Base-by-base conservation (phyloP, 2,113 vertebrate species). In the Struthidea cinerea region DNA sequence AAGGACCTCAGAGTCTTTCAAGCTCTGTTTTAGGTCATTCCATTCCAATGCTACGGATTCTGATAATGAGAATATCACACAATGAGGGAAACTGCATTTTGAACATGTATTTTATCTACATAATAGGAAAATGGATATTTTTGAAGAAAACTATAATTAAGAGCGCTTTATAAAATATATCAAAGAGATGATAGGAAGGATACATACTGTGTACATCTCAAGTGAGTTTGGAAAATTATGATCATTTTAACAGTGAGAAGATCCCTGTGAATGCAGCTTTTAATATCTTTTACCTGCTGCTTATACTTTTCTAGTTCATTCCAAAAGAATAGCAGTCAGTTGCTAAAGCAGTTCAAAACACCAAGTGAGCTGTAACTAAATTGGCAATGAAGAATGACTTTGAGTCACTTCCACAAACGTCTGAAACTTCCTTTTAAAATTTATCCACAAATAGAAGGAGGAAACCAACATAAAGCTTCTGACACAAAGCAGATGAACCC, bases 271-370 rank as follows among this genome's bases (percentile, higher is more conserved):
- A 93, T 77, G 46, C 59, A 91, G 93, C 93, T 96, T 95, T 96
- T 83, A 82, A 93, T 95, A 85, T 44, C 94, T 96, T 97, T 95
- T 90, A 95, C 97, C 97, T 92, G 96, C 97, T 96, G 97, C 95
- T 97, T 93, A 67, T 67, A 81, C 95, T 92, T 93, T 87, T 98
- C 67, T 94, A 75, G 69, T 94, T 80, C 92, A 86, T 97, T 91
- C 92, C 47, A 94, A 95, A 95, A 97, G 96, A 97, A 97, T 89
- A 97, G 94, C 91, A 92, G 90, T 81, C 91, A 90, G 70, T 87
- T 75, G 81, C 80, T 95, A 96, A 96, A 87, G 92, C 89, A 83
- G 93, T 93, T 96, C 84, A 95, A 80, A 77, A 93, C 82, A 3
- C 52, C 94, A 93, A 88, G 67, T 26, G 87, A 97, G 88, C 73